Evolutionary conservation across 1,140 invertebrate species (phyloP), one percentile per base, ranked within the genome.

Genomic region (Drosophila ironensis): DNA sequence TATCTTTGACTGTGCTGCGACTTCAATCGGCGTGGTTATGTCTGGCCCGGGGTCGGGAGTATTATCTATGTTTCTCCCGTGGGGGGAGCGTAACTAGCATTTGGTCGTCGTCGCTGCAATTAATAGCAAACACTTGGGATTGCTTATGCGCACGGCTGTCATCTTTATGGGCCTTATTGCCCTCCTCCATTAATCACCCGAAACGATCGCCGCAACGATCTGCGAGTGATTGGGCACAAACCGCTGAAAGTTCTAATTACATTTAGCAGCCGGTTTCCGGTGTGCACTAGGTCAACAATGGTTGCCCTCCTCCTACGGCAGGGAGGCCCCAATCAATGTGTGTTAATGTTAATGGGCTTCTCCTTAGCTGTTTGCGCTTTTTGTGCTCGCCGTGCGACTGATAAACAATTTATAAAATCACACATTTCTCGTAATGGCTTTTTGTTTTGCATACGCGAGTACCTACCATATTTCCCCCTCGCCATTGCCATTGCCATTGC

Each of bases 401-500:
- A 64, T 66, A 35, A 66, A 66, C 44, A 41, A 66, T 66, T 66
- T 64, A 66, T 66, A 25, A 64, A 51, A 41, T 51, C 30, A 33
- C 59, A 41, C 63, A 47, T 61, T 47, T 63, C 40, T 12, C 35
- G 60, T 69, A 78, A 78, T 78, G 52, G 25, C 33, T 72, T 47
- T 19, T 22, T 25, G 2, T 35, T 27, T 17, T 30, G 37, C 20
- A 20, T 14, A 37, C n/a, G 11, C 11, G 25, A 12, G 8, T 27
- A 25, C 17, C 46, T 63, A 47, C 37, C 63, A 30, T 24, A 50
- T 53, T 45, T 63, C 47, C 37, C 63, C 30, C 19, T 56, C 48
- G 40, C 59, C 73, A 66, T 69, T 78, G 80, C 54, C 68, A 38
- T 57, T 30, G 8, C 28, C 33, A 53, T 64, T 70, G 63, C 47